Evolutionary conservation across 2,888 invertebrate genomes (phyloP).

Genomic region (Charanyca ferruginea): DNA sequence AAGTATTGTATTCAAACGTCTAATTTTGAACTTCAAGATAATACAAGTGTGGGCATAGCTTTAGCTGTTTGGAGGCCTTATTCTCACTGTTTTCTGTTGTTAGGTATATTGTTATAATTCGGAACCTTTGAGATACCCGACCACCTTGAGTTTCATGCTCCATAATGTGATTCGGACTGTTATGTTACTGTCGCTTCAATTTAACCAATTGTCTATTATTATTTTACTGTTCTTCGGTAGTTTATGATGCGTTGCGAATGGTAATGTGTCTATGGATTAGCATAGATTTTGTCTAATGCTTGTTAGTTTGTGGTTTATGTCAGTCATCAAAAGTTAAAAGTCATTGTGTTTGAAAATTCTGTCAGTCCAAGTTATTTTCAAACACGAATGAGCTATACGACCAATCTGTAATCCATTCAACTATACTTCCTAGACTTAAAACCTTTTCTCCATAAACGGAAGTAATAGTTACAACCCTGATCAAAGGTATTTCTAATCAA

Average conservation of each 20-base stretch:
- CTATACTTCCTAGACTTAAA: neutral
- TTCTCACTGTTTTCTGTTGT: too few species aligned
- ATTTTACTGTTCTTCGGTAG: constrained; percentile 26
- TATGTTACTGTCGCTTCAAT: constrained; percentile 46
- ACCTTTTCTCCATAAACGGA: constrained; percentile 22
- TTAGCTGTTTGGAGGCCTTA: constrained; percentile 33
- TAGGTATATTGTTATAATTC: constrained; percentile 42
- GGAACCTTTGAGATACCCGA: constrained; percentile 13
- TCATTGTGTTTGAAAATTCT: too few species aligned
- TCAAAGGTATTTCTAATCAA: constrained; percentile 13
- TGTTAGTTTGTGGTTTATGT: constrained; percentile 7
- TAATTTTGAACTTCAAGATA: too few species aligned
- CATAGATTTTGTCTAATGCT: constrained; percentile 16
- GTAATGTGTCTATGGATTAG: constrained; percentile 44
- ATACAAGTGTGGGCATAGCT: too few species aligned
- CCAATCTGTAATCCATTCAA: neutral
- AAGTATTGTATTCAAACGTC: too few species aligned
- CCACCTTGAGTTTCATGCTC: constrained; percentile 51
- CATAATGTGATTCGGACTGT: constrained; percentile 44
- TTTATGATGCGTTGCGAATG: constrained; percentile 38
- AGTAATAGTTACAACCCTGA: constrained; percentile 10
- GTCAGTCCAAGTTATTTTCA: too few species aligned
- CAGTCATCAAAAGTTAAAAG: too few species aligned
- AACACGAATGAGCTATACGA: too few species aligned
- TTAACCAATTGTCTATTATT: constrained; percentile 41